phyloP scores from a whole-genome alignment of 2,888 invertebrate species.

The Dynastes tityus region DNA sequence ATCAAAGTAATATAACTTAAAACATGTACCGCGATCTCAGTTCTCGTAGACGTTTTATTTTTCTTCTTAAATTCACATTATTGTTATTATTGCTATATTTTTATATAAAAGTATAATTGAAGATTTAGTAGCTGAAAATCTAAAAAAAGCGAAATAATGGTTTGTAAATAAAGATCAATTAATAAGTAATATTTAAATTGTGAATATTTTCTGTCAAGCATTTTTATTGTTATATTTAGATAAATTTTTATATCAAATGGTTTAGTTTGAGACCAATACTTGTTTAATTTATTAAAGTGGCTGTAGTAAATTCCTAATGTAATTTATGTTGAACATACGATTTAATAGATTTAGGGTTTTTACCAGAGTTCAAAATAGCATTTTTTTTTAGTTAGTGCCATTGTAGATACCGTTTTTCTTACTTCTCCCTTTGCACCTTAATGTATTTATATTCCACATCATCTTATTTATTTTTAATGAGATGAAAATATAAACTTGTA shows the following conservation, averaged over 20 bases:
- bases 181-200: constrained; percentile 50
- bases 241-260: constrained; percentile 55
- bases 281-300: constrained; percentile 55
- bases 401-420: constrained; percentile 51
- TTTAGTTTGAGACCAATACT: constrained; percentile 53
- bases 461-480: constrained; percentile 48
- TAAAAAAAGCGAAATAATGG: constrained; percentile 32
- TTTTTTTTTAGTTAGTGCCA: constrained; percentile 54
- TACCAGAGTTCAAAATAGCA: constrained; percentile 56
- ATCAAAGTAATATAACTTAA: constrained; percentile 27
- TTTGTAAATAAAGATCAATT: constrained; percentile 49
- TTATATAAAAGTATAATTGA: constrained; percentile 36
- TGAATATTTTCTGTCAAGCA: constrained; percentile 54
- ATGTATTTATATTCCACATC: constrained; percentile 47
- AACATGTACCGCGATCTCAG: constrained; percentile 33
- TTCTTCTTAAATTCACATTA: constrained; percentile 20
- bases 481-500: constrained; percentile 51
- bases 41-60: constrained; percentile 22
- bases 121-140: constrained; percentile 45
- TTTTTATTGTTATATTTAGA: constrained; percentile 53
- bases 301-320: constrained; percentile 52
- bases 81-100: constrained; percentile 31
- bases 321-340: constrained; percentile 55
- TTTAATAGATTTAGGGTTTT: constrained; percentile 55
- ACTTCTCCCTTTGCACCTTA: constrained; percentile 37